Evolutionary conservation across 2,888 invertebrate species (phyloP), one percentile per base, ranked within the genome.

Genomic region (Heliconius charithonia): DNA sequence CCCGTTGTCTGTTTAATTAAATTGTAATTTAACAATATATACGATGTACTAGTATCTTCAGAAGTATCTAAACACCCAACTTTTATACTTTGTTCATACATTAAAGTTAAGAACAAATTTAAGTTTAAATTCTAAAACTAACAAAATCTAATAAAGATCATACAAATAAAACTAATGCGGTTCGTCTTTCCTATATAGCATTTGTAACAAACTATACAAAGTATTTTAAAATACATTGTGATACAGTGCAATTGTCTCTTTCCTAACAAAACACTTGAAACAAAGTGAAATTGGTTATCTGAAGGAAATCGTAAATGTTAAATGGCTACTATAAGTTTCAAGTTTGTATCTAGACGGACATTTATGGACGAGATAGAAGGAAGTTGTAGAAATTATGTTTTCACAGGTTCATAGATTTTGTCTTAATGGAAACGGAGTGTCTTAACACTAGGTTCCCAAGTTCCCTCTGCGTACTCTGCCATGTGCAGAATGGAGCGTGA

Each of bases 231-330:
- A 71, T n/a, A 63, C 63, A 63, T 74, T 74, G 27, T 74, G 27
- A 27, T 25, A 74, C 73, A 63, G 56, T 51, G 13, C 19, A 56
- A 22, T n/a, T 71, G 25, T 70, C 69, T 59, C 7, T 74, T 37
- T 63, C 37, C 37, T 63, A 41, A 41, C 62, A 59, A 73, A 73
- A 73, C 73, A 73, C 62, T 71, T 62, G 16, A 73, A 73, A 73
- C 62, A 62, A 73, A 73, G 73, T 51, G 51, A 37, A 73, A 73
- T 73, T 56, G 56, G 72, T 25, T 73, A 16, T 59, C 59, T 56
- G n/a, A 12, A 62, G 72, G 25, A 62, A 73, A 62, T 37, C 56
- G 72, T 73, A 62, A 73, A 73, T 62, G 72, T 62, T 32, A 37
- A 73, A n/a, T 37, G 32, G 25, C 62, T 73, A 72, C 59, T 73